Evolutionary conservation across 1,140 invertebrate species (phyloP).

Genomic region (Drosophila melanogaster): DNA sequence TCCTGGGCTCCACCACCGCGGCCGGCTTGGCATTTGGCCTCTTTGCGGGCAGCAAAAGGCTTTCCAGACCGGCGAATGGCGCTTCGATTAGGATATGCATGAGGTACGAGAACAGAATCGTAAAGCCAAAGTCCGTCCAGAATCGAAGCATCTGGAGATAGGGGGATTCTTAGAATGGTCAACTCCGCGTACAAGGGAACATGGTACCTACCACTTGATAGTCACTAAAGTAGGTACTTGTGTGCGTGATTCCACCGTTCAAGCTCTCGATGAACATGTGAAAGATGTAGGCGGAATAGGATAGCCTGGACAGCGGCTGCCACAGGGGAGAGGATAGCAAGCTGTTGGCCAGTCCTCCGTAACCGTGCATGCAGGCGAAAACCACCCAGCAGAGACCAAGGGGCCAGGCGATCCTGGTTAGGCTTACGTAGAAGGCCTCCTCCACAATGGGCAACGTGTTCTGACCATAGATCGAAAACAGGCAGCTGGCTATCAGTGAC

Average conservation of each 20-base stretch:
- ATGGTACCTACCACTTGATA: slow-evolving; percentile 65
- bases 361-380: slow-evolving; percentile 88
- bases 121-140: slow-evolving; percentile 65
- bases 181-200: background rate
- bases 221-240: slow-evolving; percentile 63
- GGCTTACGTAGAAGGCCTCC: slow-evolving; percentile 87
- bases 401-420: slow-evolving; percentile 87
- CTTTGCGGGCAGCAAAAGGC: slow-evolving; percentile 26
- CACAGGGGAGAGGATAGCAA: slow-evolving; percentile 85
- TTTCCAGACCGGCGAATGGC: slow-evolving; percentile 44
- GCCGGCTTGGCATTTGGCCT: background rate
- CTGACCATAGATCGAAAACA: slow-evolving; percentile 50
- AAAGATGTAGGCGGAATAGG: slow-evolving; percentile 86
- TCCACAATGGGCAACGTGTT: slow-evolving; percentile 63
- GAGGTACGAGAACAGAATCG: slow-evolving; percentile 49
- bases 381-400: slow-evolving; percentile 88
- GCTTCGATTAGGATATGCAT: slow-evolving; percentile 61
- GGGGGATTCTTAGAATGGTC: slow-evolving; percentile 8
- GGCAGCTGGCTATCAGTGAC: slow-evolving; percentile 46
- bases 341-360: slow-evolving; percentile 86
- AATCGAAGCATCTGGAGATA: slow-evolving; percentile 57
- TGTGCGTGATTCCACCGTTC: slow-evolving; percentile 32
- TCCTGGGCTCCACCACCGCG: background rate
- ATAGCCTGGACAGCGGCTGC: slow-evolving; percentile 85
- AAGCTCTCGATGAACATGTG: slow-evolving; percentile 78